These are phyloP conservation scores for Diarsia mendica DNA, from an alignment of 2,888 invertebrate genomes.

Conservation along the genomic window DNA sequence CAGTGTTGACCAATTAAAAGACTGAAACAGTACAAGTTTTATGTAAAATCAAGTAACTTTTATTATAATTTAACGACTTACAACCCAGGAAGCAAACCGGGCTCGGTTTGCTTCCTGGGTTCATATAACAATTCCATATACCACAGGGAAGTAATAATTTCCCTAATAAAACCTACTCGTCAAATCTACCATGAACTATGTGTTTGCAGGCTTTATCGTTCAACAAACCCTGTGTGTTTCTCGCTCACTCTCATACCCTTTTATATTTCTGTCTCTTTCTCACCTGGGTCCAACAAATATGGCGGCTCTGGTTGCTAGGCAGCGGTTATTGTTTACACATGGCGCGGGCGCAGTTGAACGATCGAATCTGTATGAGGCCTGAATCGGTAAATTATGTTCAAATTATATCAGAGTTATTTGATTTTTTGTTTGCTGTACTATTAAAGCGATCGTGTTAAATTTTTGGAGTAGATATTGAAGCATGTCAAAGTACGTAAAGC, in stretches of 20 bases:
- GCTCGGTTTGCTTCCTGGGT: too few species aligned
- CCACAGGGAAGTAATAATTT: slow-evolving; percentile 80
- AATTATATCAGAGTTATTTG: slow-evolving; percentile 56
- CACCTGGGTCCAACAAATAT: slow-evolving; percentile 46
- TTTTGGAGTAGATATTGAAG: background rate
- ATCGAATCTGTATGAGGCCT: slow-evolving; percentile 69
- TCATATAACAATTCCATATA: slow-evolving; percentile 64
- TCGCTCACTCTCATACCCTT: slow-evolving; percentile 52
- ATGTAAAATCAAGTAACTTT: slow-evolving; percentile 53
- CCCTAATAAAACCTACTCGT: slow-evolving; percentile 79
- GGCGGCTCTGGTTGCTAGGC: slow-evolving; percentile 71
- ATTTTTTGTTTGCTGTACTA: slow-evolving; percentile 17
- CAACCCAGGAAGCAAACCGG: slow-evolving; percentile 69
- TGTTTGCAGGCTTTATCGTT: slow-evolving; percentile 83
- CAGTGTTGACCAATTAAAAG: background rate
- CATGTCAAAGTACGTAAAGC: background rate
- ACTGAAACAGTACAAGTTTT: slow-evolving; percentile 30
- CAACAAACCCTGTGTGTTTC: slow-evolving; percentile 72
- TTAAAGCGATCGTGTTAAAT: background rate
- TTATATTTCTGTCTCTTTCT: slow-evolving; percentile 55
- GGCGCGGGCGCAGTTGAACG: slow-evolving; percentile 73
- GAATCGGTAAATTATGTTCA: slow-evolving; percentile 64
- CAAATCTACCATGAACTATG: slow-evolving; percentile 76
- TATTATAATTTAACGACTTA: slow-evolving; percentile 59
- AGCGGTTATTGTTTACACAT: slow-evolving; percentile 74